Conservation (phyloP, 2,113 vertebrate species). For the Electrona antarctica region DNA sequence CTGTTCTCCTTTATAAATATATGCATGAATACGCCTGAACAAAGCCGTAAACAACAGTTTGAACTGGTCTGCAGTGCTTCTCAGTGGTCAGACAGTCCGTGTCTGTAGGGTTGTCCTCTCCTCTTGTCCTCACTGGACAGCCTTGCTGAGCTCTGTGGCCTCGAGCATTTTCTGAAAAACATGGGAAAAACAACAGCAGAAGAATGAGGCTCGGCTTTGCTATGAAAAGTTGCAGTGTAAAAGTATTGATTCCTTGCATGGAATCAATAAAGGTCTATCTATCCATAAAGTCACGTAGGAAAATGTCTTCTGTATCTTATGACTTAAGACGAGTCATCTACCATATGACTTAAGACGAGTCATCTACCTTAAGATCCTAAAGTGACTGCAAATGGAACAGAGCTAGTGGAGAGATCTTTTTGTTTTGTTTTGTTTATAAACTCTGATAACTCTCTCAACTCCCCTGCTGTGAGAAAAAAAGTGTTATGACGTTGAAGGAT, state of each 20-base stretch:
- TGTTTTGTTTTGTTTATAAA: too few species aligned
- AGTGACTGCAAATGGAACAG: too few species aligned
- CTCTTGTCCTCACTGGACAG: conserved; percentile 47
- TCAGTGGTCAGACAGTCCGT: conserved; percentile 23
- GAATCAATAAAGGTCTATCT: too few species aligned
- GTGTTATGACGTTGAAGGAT: neutral
- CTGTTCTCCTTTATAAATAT: conserved; percentile 1
- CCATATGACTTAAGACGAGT: too few species aligned
- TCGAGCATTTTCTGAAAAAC: conserved; percentile 78
- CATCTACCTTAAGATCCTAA: too few species aligned
- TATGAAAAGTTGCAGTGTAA: neutral
- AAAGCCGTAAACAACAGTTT: conserved; percentile 1
- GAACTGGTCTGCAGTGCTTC: neutral
- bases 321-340: too few species aligned
- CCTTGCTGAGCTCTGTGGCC: conserved; percentile 50
- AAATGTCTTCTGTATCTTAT: too few species aligned
- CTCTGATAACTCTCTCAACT: too few species aligned
- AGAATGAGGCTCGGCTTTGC: neutral
- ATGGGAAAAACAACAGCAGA: conserved; percentile 2
- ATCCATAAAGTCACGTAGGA: too few species aligned
- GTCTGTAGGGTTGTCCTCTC: conserved; percentile 11
- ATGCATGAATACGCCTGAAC: neutral
- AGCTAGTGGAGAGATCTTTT: too few species aligned
- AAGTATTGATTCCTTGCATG: neutral
- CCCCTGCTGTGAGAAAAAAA: neutral